These are phyloP conservation scores for Cacatua alba DNA, from an alignment of 2,113 vertebrate species.

Conservation along the genomic window DNA sequence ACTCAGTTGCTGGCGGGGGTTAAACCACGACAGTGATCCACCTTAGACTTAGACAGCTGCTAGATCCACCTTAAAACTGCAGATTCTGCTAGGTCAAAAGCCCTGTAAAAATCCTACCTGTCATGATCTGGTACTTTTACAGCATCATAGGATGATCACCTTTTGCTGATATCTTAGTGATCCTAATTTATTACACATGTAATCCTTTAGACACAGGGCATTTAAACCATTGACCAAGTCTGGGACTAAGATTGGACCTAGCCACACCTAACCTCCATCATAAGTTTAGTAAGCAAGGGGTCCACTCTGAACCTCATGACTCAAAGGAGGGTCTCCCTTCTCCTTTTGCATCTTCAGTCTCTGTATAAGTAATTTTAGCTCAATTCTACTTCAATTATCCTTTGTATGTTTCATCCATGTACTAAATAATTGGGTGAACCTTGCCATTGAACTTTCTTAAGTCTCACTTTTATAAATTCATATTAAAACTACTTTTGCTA, in stretches of 20 bases:
- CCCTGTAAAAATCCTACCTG: neutral
- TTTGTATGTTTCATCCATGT: neutral
- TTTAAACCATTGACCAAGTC: neutral
- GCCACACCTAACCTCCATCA: neutral
- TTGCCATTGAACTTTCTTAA: neutral
- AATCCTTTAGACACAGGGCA: neutral
- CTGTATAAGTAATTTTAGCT: neutral
- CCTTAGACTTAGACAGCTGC: neutral
- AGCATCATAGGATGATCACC: neutral
- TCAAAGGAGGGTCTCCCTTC: neutral
- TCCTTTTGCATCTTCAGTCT: neutral
- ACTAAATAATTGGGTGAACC: neutral
- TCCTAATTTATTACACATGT: neutral
- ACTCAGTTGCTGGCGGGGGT: neutral
- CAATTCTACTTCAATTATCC: neutral
- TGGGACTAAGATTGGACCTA: neutral
- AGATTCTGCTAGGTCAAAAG: neutral
- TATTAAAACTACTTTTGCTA: neutral
- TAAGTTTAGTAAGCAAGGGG: neutral
- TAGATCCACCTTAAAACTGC: neutral
- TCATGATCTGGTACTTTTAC: neutral
- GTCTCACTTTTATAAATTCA: neutral
- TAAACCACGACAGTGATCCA: neutral
- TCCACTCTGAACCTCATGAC: neutral
- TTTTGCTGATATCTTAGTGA: neutral